These are phyloP conservation scores for Oophaga pumilio DNA, from an alignment of 2,113 vertebrate genomes.

Conservation along the genomic window DNA sequence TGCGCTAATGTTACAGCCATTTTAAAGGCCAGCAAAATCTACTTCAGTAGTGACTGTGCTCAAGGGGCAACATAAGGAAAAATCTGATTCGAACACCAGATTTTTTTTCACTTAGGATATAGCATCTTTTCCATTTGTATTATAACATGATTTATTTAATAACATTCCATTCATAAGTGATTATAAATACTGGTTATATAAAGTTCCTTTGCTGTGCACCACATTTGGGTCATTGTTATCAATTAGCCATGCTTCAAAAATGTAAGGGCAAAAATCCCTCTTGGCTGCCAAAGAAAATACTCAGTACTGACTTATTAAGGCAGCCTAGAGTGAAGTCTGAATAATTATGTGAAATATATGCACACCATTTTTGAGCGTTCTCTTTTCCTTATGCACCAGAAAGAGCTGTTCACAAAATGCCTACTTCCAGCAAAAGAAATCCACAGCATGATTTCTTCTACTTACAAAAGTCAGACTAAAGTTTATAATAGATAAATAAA, in stretches of 20 bases:
- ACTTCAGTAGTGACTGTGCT: too few species aligned
- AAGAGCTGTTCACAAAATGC: slow-evolving; percentile 14
- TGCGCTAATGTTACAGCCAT: neutral
- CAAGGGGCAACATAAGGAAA: too few species aligned
- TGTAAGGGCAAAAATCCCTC: slow-evolving; percentile 5
- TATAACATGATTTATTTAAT: too few species aligned
- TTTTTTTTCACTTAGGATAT: too few species aligned
- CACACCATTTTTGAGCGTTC: slow-evolving; percentile 31
- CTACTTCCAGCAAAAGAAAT: neutral
- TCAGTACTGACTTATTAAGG: slow-evolving; percentile 37
- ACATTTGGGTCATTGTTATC: slow-evolving; percentile 48
- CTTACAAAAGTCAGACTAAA: neutral
- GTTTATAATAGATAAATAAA: slow-evolving; percentile 12
- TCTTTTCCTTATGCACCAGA: neutral
- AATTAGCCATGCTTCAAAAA: slow-evolving; percentile 51
- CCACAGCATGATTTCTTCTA: slow-evolving; percentile 23
- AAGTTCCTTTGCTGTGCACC: slow-evolving; percentile 41
- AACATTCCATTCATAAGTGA: too few species aligned
- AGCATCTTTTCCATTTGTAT: too few species aligned
- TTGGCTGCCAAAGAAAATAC: slow-evolving; percentile 45
- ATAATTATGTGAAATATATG: slow-evolving; percentile 39
- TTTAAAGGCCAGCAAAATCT: too few species aligned
- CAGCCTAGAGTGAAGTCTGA: slow-evolving; percentile 32
- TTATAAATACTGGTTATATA: slow-evolving; percentile 9
- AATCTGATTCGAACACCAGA: too few species aligned